Conservation (phyloP, 1,140 invertebrate species). For the Drosophila setifemur region DNA sequence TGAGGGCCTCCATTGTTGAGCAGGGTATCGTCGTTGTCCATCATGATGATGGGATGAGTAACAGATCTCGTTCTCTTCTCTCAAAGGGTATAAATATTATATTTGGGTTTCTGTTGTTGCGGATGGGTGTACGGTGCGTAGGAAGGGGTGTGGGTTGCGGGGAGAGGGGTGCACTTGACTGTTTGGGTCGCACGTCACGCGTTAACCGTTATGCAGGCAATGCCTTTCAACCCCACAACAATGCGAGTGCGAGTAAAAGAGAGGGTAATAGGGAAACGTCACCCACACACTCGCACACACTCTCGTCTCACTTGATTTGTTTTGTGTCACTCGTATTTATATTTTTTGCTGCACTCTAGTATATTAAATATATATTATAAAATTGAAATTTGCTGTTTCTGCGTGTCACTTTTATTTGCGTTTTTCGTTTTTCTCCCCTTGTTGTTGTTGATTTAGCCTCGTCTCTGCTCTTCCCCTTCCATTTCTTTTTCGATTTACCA, state of each 20-base stretch:
- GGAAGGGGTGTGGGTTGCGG: conserved; percentile 17
- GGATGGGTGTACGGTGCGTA: background rate
- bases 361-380: conserved; percentile 53
- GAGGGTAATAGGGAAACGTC: background rate
- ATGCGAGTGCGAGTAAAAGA: background rate
- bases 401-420: conserved; percentile 78
- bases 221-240: conserved; percentile 67
- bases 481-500: conserved; percentile 36
- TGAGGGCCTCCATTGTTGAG: conserved; percentile 77
- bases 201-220: conserved; percentile 68
- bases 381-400: conserved; percentile 48
- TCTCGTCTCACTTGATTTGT: conserved; percentile 24
- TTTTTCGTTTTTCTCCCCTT: conserved; percentile 55
- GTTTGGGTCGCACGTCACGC: conserved; percentile 56
- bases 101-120: conserved; percentile 5
- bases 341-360: conserved; percentile 15
- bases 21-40: conserved; percentile 79
- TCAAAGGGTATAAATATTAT: conserved; percentile 6
- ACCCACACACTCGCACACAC: conserved; percentile 14
- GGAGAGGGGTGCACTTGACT: conserved; percentile 25
- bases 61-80: background rate
- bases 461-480: conserved; percentile 44
- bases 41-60: conserved; percentile 53
- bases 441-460: conserved; percentile 27
- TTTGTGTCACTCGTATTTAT: conserved; percentile 28